A percentile compares a stretch with the other conserved stretches of the same genome.
Evolutionary conservation across 2,113 vertebrate species (phyloP).

Genomic region (Sinocyclocheilus rhinocerous): DNA sequence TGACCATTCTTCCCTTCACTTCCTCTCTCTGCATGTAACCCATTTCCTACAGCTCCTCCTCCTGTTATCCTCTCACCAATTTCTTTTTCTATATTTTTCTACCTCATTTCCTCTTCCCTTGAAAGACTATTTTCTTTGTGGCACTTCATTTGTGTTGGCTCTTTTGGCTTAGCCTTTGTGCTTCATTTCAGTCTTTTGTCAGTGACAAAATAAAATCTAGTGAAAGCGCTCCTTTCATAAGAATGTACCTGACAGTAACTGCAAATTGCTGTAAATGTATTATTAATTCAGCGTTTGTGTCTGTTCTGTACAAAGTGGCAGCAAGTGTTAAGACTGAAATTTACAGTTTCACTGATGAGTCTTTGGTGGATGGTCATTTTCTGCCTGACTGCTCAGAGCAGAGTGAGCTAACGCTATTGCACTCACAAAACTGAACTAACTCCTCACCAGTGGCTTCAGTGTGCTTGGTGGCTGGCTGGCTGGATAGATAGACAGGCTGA

Average conservation of each 20-base stretch:
- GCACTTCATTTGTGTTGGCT: slow-evolving; percentile 8
- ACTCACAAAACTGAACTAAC: not conserved
- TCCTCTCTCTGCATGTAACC: not conserved
- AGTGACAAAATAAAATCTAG: not conserved
- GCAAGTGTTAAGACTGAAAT: slow-evolving; percentile 1
- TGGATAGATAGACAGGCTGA: not conserved
- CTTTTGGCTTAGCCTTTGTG: not conserved
- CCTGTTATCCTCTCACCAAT: not conserved
- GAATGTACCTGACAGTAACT: not conserved
- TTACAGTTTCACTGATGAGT: slow-evolving; percentile 15
- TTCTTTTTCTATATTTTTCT: not conserved
- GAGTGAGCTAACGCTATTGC: not conserved
- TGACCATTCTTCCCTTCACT: not conserved
- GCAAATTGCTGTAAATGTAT: not conserved
- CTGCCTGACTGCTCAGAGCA: slow-evolving; percentile 13
- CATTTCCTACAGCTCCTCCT: slow-evolving; percentile 8
- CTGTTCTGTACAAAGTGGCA: slow-evolving; percentile 6
- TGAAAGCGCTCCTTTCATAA: not conserved
- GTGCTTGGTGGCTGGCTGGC: not conserved
- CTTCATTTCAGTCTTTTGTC: not conserved
- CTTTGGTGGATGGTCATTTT: slow-evolving; percentile 32
- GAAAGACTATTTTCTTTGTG: slow-evolving; percentile 11
- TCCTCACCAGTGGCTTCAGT: not conserved
- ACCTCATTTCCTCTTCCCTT: slow-evolving; percentile 21
- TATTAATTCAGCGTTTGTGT: not conserved